These are phyloP conservation scores for Arion vulgaris DNA, from an alignment of 1,140 invertebrate species.

Conservation along the genomic window DNA sequence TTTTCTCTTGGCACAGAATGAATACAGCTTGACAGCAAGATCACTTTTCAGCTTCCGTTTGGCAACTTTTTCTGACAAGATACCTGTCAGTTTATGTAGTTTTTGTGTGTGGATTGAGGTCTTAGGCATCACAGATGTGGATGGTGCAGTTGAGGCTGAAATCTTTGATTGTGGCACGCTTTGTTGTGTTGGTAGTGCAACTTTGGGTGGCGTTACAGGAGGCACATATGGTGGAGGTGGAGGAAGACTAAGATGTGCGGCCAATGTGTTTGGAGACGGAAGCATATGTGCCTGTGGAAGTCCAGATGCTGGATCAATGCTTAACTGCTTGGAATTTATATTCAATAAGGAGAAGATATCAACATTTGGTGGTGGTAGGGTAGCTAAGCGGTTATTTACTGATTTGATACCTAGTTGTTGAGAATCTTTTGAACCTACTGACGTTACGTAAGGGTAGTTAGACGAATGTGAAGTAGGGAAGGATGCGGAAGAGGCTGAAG, in stretches of 20 bases:
- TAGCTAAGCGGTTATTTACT: slow-evolving; percentile 19
- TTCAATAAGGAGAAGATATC: slow-evolving; percentile 32
- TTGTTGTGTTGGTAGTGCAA: slow-evolving; percentile 21
- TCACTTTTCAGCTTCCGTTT: slow-evolving; percentile 55
- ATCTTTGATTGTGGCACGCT: not conserved
- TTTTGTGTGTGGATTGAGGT: slow-evolving; percentile 28
- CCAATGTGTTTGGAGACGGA: slow-evolving; percentile 31
- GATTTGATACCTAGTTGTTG: not conserved
- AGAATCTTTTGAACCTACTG: not conserved
- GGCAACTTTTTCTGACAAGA: slow-evolving; percentile 56
- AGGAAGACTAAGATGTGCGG: slow-evolving; percentile 42
- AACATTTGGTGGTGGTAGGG: slow-evolving; percentile 21
- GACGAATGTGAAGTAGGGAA: not conserved
- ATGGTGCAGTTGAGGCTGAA: not conserved
- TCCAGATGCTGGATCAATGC: not conserved
- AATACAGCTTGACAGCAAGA: slow-evolving; percentile 59
- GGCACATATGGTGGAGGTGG: slow-evolving; percentile 54
- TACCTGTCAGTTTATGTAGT: slow-evolving; percentile 49
- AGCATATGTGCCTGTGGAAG: slow-evolving; percentile 8
- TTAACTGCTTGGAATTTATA: slow-evolving; percentile 1
- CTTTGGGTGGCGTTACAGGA: slow-evolving; percentile 34
- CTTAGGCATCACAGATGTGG: not conserved
- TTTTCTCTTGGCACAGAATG: slow-evolving; percentile 55
- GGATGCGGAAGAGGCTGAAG: slow-evolving; percentile 2
- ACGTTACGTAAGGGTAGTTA: slow-evolving; percentile 16